Base-by-base conservation (phyloP, 2,113 vertebrate species). In the Smithornis capensis region DNA sequence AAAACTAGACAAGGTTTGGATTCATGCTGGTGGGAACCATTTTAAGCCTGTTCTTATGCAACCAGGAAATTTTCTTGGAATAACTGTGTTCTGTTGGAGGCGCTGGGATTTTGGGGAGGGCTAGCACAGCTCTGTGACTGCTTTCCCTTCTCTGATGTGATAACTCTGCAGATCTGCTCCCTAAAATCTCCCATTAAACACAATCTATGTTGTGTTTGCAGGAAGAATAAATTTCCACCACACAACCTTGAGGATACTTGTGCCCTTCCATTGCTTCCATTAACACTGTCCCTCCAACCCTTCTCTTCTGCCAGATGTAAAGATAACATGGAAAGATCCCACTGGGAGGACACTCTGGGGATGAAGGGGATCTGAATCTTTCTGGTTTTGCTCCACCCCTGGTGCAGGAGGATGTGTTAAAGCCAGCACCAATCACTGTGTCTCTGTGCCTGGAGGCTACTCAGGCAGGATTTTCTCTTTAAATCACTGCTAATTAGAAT, bases 401-500 rank as follows among this genome's bases (percentile, higher is more conserved):
- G 47, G 53, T 40, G 81, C 38, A 62, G 82, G 35, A 59, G 71
- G 42, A 86, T 37, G 84, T 55, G 92, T 55, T 59, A 78, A 70
- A 94, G 71, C 64, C 90, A 87, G 18, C 67, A 49, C 75, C 79
- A 55, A 0, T 60, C 50, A 79, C 88, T 87, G 78, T 44, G 65
- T 69, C 82, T 86, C 67, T 73, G 62, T 93, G 95, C 93, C 96
- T 94, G 1, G 67, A 96, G 87, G 95, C 90, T 47, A 86, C 31
- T 60, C 89, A 59, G 69, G 84, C 78, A 86, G 94, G 84, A 80
- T 91, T 96, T 97, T 94, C 95, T 94, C 92, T 94, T 88, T 70
- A 94, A 91, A 92, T 90, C 76, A 31, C 68, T 88, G 85, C 94
- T 96, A 96, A 97, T 95, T 97, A 90, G 85, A 76, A 80, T 67